Percentiles rank a stretch among this genome's conserved stretches.
Conservation (phyloP, 2,888 invertebrate genomes). For the Congeria kusceri region DNA sequence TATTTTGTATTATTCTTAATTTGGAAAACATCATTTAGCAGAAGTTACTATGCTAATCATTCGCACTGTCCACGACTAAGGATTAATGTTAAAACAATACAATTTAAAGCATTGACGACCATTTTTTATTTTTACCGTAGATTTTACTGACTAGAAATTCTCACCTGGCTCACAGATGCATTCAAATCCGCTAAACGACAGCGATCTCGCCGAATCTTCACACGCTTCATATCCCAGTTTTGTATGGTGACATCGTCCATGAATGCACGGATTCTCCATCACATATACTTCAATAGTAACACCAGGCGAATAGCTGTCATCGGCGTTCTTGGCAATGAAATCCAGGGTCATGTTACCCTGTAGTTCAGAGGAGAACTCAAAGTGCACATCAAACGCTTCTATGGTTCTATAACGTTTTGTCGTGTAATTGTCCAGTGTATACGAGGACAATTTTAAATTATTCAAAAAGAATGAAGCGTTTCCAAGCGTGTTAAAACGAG, state of each 20-base stretch:
- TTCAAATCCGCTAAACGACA: slow-evolving; percentile 47
- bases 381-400: slow-evolving; percentile 36
- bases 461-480: slow-evolving; percentile 32
- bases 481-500: slow-evolving; percentile 29
- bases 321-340: slow-evolving; percentile 43
- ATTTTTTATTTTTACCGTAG: too few species aligned
- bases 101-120: too few species aligned
- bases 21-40: too few species aligned
- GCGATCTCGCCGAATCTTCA: slow-evolving; percentile 42
- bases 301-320: slow-evolving; percentile 39
- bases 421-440: slow-evolving; percentile 15
- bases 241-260: slow-evolving; percentile 56
- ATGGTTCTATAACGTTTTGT: slow-evolving; percentile 27
- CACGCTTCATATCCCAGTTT: slow-evolving; percentile 31
- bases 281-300: slow-evolving; percentile 43
- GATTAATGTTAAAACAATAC: too few species aligned
- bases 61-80: too few species aligned
- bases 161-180: slow-evolving; percentile 64
- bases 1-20: too few species aligned
- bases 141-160: too few species aligned
- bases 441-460: not conserved
- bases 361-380: slow-evolving; percentile 24
- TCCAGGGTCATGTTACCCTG: slow-evolving; percentile 49
- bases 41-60: too few species aligned
- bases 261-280: slow-evolving; percentile 52